Percentiles rank a stretch among this genome's conserved stretches.
Conservation (phyloP, 2,888 invertebrate species). For the Melanostoma scalare region DNA sequence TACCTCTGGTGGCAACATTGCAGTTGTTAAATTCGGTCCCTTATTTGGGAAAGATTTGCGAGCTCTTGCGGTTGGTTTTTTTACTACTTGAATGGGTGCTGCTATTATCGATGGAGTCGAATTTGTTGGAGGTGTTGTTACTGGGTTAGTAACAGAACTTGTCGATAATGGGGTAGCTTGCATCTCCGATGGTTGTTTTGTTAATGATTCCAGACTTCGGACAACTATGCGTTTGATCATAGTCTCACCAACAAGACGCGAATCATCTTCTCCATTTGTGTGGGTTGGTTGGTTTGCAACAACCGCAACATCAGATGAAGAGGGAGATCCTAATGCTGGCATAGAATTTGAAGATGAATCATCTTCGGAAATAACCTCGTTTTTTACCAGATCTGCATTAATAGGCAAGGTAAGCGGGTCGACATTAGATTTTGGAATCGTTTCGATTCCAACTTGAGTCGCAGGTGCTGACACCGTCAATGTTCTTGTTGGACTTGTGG, state of each 20-base stretch:
- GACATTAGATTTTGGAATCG: neutral
- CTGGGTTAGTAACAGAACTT: slow-evolving; percentile 9
- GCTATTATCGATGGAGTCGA: slow-evolving; percentile 27
- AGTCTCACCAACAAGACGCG: slow-evolving; percentile 79
- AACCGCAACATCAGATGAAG: slow-evolving; percentile 6
- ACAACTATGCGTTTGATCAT: slow-evolving; percentile 78
- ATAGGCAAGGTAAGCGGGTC: slow-evolving; percentile 15
- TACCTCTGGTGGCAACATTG: slow-evolving; percentile 36
- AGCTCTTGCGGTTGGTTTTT: slow-evolving; percentile 42
- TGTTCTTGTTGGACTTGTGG: neutral
- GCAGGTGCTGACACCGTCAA: neutral
- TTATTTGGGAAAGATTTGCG: slow-evolving; percentile 63
- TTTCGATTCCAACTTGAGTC: neutral
- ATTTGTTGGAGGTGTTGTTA: slow-evolving; percentile 1
- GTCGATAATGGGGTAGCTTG: slow-evolving; percentile 42
- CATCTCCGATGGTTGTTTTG: slow-evolving; percentile 43
- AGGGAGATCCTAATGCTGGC: slow-evolving; percentile 5
- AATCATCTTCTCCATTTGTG: slow-evolving; percentile 12
- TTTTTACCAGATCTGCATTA: slow-evolving; percentile 73
- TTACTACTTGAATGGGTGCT: slow-evolving; percentile 31
- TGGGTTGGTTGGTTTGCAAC: neutral
- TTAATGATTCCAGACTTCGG: slow-evolving; percentile 58
- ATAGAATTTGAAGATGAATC: slow-evolving; percentile 67
- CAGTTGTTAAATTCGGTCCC: slow-evolving; percentile 60
- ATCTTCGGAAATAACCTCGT: slow-evolving; percentile 78